A percentile compares a stretch with the other conserved stretches of the same genome.
Conservation (phyloP, 2,888 invertebrate genomes). For the Lapara coniferarum region DNA sequence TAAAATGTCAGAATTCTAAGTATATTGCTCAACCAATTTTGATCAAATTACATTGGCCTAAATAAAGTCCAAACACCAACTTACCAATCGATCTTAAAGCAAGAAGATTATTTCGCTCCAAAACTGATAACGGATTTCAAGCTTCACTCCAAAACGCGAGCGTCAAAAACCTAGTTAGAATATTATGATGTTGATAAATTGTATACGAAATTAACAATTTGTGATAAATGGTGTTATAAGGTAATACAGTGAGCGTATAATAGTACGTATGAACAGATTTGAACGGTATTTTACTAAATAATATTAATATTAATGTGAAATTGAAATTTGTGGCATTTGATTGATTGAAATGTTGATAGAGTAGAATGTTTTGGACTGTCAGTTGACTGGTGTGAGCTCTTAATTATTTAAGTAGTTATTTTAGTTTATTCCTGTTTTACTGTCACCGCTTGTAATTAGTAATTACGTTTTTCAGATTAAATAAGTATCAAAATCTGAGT, state of each 20-base stretch:
- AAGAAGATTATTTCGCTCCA: neutral
- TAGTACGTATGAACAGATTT: conserved; percentile 10
- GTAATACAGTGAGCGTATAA: conserved; percentile 13
- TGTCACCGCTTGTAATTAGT: neutral
- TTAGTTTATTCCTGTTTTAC: neutral
- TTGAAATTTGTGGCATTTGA: conserved; percentile 10
- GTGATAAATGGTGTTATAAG: conserved; percentile 12
- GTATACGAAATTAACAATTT: conserved; percentile 21
- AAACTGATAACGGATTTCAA: conserved; percentile 19
- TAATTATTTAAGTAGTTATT: neutral
- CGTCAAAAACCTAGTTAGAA: conserved; percentile 10
- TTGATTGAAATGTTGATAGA: conserved; percentile 18
- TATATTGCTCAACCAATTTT: neutral
- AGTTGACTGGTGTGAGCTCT: neutral
- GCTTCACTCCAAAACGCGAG: neutral
- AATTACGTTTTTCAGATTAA: neutral
- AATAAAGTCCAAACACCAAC: conserved; percentile 8
- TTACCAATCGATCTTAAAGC: conserved; percentile 5
- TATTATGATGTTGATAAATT: conserved; percentile 22
- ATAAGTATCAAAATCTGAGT: neutral
- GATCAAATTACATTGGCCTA: neutral
- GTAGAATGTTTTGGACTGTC: conserved; percentile 6
- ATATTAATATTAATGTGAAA: conserved; percentile 19
- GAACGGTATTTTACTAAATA: conserved; percentile 17
- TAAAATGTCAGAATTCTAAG: neutral